phyloP scores from a whole-genome alignment of 2,797 vertebrate species.

The Scolopax bukidnonensis region DNA sequence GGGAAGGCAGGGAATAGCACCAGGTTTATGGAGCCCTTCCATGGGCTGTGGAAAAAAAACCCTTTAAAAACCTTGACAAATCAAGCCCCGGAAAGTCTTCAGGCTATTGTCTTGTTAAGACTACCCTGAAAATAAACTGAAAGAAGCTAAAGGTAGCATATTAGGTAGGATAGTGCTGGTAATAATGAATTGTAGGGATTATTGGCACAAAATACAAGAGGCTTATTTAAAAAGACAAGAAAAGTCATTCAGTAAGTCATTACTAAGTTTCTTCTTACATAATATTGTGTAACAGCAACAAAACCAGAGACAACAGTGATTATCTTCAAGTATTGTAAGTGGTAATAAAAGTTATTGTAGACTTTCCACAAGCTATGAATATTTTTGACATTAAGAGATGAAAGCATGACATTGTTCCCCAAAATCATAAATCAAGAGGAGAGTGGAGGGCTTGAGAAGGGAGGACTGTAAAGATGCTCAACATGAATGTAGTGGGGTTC shows the following conservation, averaged over 20 bases:
- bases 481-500: neutral
- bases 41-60: neutral
- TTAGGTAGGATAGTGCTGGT: neutral
- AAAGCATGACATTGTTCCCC: neutral
- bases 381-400: neutral
- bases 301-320: neutral
- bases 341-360: neutral
- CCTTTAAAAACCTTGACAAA: neutral
- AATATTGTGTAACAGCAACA: neutral
- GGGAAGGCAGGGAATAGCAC: neutral
- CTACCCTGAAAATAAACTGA: neutral
- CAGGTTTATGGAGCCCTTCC: neutral
- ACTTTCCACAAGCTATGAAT: neutral
- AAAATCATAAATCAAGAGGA: neutral
- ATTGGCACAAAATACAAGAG: neutral
- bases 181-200: neutral
- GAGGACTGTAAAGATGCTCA: neutral
- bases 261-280: neutral
- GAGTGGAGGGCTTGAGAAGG: neutral
- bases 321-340: neutral
- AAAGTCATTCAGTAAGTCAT: neutral
- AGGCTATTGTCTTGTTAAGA: neutral
- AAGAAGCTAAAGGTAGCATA: neutral
- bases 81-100: neutral
- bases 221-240: neutral